These are phyloP conservation scores for Cuculus canorus DNA, from an alignment of 2,797 vertebrate species.

Conservation along the genomic window DNA sequence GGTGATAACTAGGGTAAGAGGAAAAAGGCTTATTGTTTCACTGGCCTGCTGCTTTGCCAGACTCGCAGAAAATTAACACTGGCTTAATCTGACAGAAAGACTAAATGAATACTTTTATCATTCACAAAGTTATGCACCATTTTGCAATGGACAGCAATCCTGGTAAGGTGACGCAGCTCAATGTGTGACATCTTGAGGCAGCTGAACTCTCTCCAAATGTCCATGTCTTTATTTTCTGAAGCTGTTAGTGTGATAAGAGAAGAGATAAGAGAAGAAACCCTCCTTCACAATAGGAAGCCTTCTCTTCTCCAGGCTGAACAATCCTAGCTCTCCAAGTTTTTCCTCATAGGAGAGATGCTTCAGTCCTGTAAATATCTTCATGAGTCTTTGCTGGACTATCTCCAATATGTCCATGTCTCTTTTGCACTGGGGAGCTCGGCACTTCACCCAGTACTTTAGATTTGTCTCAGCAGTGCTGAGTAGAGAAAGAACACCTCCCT, in stretches of 20 bases:
- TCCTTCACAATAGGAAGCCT: not conserved
- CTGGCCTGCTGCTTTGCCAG: not conserved
- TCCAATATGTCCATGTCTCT: not conserved
- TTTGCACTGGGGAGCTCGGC: not conserved
- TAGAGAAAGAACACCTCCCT: not conserved
- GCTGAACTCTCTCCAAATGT: not conserved
- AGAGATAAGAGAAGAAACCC: not conserved
- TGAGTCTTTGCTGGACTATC: not conserved
- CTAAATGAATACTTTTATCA: not conserved
- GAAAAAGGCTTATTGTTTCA: not conserved
- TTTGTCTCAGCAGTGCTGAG: not conserved
- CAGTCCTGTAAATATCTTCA: not conserved
- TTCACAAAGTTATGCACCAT: not conserved
- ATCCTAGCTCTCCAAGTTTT: not conserved
- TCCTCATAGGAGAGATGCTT: not conserved
- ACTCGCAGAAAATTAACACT: not conserved
- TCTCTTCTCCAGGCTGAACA: not conserved
- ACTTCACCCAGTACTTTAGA: not conserved
- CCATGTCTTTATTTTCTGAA: not conserved
- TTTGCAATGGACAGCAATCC: not conserved
- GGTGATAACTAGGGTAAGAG: not conserved
- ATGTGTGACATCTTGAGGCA: not conserved
- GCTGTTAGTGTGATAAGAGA: not conserved
- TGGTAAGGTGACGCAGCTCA: not conserved
- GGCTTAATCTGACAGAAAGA: not conserved